Base-by-base conservation (phyloP, 2,797 vertebrate species). In the Centroberyx gerrardi region DNA sequence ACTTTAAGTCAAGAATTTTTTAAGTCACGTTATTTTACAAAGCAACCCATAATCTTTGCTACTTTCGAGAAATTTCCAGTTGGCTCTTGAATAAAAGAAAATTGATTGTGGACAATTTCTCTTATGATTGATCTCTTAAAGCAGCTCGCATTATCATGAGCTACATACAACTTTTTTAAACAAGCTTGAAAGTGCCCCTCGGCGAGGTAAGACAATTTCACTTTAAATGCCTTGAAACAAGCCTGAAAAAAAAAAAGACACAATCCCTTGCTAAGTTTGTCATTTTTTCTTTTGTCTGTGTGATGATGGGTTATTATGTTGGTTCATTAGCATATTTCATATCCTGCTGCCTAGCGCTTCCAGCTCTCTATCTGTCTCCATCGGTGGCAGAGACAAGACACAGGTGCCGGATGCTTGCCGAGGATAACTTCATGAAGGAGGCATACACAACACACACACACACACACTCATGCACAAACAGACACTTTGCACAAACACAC, bases 321-420 rank as follows among this genome's bases (percentile, higher is more conserved):
- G 49, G 28, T 42, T 83, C 84, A 92, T 92, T 93, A 90, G 77
- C 91, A 93, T 92, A 91, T 92, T 88, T 92, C 88, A 92, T 90
- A 92, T 91, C 87, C 90, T 87, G 87, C 86, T 58, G 84, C 77
- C 0, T 14, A 81, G 72, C 29, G 12, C 73, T 83, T 62, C 44
- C 75, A 58, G 80, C 78, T 68, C 74, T 65, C 70, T 75, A 86
- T 89, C 89, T 66, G 67, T 82, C 76, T 87, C 58, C 60, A 76
- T 81, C 65, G 33, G 60, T n/a, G 3, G 38, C 38, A 5, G 59
- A 73, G 68, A 68, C 40, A 2, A 80, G 79, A 68, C 68, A 74
- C 82, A 88, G 87, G 82, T 87, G 85, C 54, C 33, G 38, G 22
- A 60, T 31, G 49, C 68, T 54, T 8, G 49, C 28, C 33, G 69